Evolutionary conservation across 2,113 vertebrate species (phyloP).

Genomic region (Zootoca vivipara): DNA sequence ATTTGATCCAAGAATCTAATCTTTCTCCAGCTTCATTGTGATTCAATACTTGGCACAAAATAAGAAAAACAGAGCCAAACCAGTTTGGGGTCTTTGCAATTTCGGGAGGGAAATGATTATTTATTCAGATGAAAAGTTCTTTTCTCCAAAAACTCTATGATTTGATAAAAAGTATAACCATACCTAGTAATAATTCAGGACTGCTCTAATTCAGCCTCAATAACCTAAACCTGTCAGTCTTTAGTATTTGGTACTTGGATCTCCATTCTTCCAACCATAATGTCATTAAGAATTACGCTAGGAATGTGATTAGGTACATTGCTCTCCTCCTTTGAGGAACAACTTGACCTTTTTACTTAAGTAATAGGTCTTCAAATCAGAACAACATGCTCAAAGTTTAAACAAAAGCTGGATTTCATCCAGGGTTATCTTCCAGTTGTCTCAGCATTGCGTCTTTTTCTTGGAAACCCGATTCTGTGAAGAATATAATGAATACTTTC

Average conservation of each 20-base stretch:
- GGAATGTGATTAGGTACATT: slow-evolving; percentile 13
- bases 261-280: background rate
- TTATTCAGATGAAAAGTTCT: background rate
- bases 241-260: slow-evolving; percentile 5
- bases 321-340: slow-evolving; percentile 19
- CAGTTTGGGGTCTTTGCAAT: slow-evolving; percentile 9
- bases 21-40: slow-evolving; percentile 3
- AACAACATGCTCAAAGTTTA: slow-evolving; percentile 16
- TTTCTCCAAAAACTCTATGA: background rate
- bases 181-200: slow-evolving; percentile 3
- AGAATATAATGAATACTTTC: background rate
- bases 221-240: slow-evolving; percentile 16
- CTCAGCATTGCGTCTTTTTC: background rate
- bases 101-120: background rate
- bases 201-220: background rate
- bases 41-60: slow-evolving; percentile 24
- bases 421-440: slow-evolving; percentile 20
- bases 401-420: slow-evolving; percentile 22
- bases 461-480: background rate
- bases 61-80: background rate
- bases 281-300: slow-evolving; percentile 12
- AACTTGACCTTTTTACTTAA: slow-evolving; percentile 23
- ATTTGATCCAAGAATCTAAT: slow-evolving; percentile 19
- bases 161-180: background rate
- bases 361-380: slow-evolving; percentile 11